Conservation (phyloP, 2,888 invertebrate genomes). For the Cryptops parisi region DNA sequence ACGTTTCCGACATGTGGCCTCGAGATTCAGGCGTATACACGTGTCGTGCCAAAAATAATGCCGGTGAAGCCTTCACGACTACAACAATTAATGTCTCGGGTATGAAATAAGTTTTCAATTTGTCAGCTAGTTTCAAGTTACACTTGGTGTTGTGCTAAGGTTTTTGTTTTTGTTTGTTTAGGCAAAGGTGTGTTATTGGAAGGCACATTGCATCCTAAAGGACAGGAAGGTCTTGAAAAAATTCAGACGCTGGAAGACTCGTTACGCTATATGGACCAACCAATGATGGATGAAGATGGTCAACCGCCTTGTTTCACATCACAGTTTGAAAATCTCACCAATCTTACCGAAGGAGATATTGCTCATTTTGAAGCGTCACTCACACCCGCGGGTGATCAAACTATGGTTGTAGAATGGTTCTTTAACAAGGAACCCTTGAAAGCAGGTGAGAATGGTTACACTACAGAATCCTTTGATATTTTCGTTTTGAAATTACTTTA, state of each 20-base stretch:
- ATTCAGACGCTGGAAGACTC: conserved; percentile 84
- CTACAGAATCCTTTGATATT: too few relatives aligned
- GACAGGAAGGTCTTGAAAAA: conserved; percentile 79
- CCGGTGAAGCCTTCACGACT: conserved; percentile 82
- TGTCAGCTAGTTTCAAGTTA: neutral
- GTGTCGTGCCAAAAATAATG: conserved; percentile 73
- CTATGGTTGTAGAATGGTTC: conserved; percentile 91
- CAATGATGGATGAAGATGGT: conserved; percentile 56
- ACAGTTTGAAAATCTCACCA: conserved; percentile 59
- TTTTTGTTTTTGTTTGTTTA: conserved; percentile 13
- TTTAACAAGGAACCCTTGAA: conserved; percentile 68
- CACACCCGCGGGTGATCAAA: conserved; percentile 83
- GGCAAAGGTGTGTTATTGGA: conserved; percentile 58
- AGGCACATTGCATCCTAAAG: conserved; percentile 84
- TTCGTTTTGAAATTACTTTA: neutral
- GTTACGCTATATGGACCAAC: conserved; percentile 35
- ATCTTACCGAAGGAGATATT: conserved; percentile 85
- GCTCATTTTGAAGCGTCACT: conserved; percentile 96
- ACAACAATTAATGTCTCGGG: conserved; percentile 71
- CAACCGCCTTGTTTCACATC: conserved; percentile 78
- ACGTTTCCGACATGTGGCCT: conserved; percentile 79
- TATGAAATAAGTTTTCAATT: too few relatives aligned
- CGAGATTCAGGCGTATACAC: conserved; percentile 89
- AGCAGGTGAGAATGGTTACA: too few relatives aligned
- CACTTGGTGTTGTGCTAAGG: too few relatives aligned